Evolutionary conservation across 2,113 vertebrate genomes (phyloP), one percentile per base, ranked within the genome.

Genomic region (Tetrax tetrax): DNA sequence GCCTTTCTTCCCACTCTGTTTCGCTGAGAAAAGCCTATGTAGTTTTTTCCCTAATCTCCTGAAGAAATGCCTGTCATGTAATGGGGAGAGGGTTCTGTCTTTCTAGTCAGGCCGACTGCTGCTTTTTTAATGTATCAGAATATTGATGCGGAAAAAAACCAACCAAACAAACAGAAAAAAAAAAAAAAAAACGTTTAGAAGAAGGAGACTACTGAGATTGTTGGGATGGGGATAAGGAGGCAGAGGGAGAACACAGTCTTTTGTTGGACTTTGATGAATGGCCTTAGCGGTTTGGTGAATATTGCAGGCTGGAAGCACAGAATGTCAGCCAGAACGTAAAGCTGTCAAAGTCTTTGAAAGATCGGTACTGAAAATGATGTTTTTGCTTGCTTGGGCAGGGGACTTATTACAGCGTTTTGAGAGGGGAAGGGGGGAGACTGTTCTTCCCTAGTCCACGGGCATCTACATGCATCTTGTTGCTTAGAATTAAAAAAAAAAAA

Each of bases 401-500:
- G 14, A 33, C 22, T 60, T 78, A 3, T 0, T 27, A 2, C 12
- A 3, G 16, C 13, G 6, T 66, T 74, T 65, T 24, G 25, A 65
- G 28, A 12, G 19, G 35, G 38, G 16, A 56, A 70, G 25, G 0
- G 0, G 7, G 50, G 31, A 74, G 51, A 21, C 59, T 59, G n/a
- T 61, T 72, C 14, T 10, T 47, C n/a, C 23, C 27, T 83, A 8
- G 35, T 35, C 69, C 25, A 0, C 0, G 4, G 41, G 4, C 14
- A 23, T 64, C 18, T 85, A 51, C 47, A 2, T 31, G 54, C 41
- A 43, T 43, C 41, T 47, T 70, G 12, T 37, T 50, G 38, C 45
- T 88, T 41, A 29, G n/a, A 28, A 69, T 43, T 43, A 6, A 20
- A 59, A n/a, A 41, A 22, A 20, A 43, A 31, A n/a, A 31, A 23